Conservation (phyloP, 2,113 vertebrate genomes). For the Bungarus multicinctus region DNA sequence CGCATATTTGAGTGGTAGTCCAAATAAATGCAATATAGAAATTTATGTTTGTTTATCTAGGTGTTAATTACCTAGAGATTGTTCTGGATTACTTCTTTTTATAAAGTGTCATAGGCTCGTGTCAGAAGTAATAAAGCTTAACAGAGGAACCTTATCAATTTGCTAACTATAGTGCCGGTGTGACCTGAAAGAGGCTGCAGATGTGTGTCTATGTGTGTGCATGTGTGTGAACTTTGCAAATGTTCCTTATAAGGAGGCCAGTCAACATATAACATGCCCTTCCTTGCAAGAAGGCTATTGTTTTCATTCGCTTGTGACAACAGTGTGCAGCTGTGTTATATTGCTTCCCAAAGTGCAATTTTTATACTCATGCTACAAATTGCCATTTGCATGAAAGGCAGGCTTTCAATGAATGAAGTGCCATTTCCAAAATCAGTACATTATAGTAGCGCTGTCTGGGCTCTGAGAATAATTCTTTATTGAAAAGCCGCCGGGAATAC, state of each 20-base stretch:
- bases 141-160: conserved; percentile 85
- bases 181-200: conserved; percentile 59
- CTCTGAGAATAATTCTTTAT: neutral
- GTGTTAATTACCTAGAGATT: conserved; percentile 99
- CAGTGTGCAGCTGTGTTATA: conserved; percentile 70
- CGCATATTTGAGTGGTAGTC: conserved; percentile 99
- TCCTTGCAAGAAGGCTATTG: conserved; percentile 58
- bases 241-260: conserved; percentile 46
- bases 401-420: conserved; percentile 16
- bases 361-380: conserved; percentile 68
- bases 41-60: conserved; percentile 99
- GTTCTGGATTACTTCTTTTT: conserved; percentile 93
- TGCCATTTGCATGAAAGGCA: conserved; percentile 60
- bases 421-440: conserved; percentile 34
- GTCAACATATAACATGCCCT: conserved; percentile 43
- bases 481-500: neutral
- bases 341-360: conserved; percentile 67
- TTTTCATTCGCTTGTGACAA: conserved; percentile 68
- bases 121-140: conserved; percentile 91
- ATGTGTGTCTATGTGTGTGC: neutral
- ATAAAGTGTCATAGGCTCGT: conserved; percentile 87
- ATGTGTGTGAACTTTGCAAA: conserved; percentile 63
- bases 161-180: conserved; percentile 70
- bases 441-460: neutral
- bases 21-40: conserved; percentile 99